These are phyloP conservation scores for Contarinia nasturtii DNA, from an alignment of 1,140 invertebrate genomes.

Conservation along the genomic window DNA sequence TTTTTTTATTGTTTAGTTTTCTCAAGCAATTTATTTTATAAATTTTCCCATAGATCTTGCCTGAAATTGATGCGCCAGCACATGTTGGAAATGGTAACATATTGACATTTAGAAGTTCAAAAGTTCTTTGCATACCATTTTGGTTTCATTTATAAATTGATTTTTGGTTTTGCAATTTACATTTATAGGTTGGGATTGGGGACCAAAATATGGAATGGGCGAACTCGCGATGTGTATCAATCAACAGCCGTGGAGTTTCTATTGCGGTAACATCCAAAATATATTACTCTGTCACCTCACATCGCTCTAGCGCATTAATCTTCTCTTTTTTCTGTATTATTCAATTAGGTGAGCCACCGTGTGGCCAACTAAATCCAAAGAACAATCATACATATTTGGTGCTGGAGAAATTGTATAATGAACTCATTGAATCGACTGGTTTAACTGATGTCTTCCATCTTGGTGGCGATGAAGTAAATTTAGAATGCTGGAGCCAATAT, in stretches of 20 bases:
- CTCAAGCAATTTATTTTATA: not conserved
- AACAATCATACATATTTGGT: conserved; percentile 56
- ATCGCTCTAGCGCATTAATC: not conserved
- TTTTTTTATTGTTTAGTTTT: not conserved
- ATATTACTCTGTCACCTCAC: not conserved
- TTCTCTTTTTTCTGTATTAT: not conserved
- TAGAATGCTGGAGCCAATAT: conserved; percentile 55
- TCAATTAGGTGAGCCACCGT: conserved; percentile 42
- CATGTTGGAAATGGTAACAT: conserved; percentile 45
- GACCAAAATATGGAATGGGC: conserved; percentile 39
- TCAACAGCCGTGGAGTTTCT: conserved; percentile 53
- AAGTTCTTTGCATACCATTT: too few relatives aligned
- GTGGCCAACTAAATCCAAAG: conserved; percentile 62
- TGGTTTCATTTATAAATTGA: too few relatives aligned
- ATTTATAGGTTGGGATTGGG: conserved; percentile 48
- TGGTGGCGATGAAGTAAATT: conserved; percentile 65
- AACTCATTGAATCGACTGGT: conserved; percentile 42
- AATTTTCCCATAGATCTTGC: conserved; percentile 9
- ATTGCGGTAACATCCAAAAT: conserved; percentile 31
- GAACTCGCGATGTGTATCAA: conserved; percentile 53
- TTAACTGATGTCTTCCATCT: conserved; percentile 54
- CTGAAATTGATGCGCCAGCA: conserved; percentile 63
- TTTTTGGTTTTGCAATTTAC: too few relatives aligned
- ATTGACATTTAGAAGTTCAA: too few relatives aligned
- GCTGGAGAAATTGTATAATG: conserved; percentile 41